A percentile compares a stretch with the other conserved stretches of the same genome.
Conservation (phyloP, 2,888 invertebrate species). For the Yponomeuta evonymella region DNA sequence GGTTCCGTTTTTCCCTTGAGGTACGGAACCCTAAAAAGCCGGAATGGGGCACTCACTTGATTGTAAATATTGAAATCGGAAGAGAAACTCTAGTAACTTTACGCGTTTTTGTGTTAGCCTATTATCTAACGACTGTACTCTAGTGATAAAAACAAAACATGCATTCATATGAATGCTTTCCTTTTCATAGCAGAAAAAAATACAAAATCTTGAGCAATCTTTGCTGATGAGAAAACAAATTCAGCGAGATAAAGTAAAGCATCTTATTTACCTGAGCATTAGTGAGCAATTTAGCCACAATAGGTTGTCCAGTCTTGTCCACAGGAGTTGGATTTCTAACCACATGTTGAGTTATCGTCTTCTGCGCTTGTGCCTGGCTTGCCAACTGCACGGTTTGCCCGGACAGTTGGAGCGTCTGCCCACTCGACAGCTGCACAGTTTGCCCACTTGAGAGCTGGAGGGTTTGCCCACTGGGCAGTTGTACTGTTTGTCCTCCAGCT, state of each 20-base stretch:
- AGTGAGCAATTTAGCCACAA: slow-evolving; percentile 84
- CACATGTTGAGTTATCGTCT: slow-evolving; percentile 48
- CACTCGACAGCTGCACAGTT: slow-evolving; percentile 53
- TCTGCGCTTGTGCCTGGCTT: slow-evolving; percentile 41
- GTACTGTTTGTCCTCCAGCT: slow-evolving; percentile 53
- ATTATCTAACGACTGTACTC: too few species aligned
- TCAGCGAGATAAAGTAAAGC: slow-evolving; percentile 5
- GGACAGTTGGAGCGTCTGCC: slow-evolving; percentile 35
- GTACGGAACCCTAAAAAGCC: too few species aligned
- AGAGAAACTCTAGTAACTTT: too few species aligned
- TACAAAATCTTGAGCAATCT: too few species aligned
- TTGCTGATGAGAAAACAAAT: not conserved
- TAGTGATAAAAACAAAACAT: too few species aligned
- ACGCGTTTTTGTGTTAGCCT: too few species aligned
- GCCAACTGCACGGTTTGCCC: slow-evolving; percentile 27
- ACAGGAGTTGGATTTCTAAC: slow-evolving; percentile 48
- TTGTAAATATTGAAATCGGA: too few species aligned
- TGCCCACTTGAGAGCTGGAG: slow-evolving; percentile 54
- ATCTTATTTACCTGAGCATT: slow-evolving; percentile 76
- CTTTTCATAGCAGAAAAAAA: too few species aligned
- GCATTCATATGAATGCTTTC: too few species aligned
- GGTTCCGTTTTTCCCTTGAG: too few species aligned
- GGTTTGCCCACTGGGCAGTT: slow-evolving; percentile 54
- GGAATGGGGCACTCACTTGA: too few species aligned
- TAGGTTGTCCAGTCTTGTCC: slow-evolving; percentile 69